phyloP scores from a whole-genome alignment of 2,888 invertebrate genomes.

The Petrolisthes cinctipes region DNA sequence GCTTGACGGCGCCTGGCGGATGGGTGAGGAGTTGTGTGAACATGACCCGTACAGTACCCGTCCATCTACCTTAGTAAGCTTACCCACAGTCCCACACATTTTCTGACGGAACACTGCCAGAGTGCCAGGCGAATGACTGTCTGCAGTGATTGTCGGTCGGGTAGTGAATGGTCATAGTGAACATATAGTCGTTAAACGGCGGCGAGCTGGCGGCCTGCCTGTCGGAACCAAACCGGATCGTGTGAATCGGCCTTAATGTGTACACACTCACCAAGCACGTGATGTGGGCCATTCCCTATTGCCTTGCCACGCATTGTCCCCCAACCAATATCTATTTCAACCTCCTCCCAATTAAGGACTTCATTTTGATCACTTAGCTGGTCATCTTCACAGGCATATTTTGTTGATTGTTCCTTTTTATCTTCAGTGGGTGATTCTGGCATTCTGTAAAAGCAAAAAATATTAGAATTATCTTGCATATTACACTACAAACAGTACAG shows the following conservation, averaged over 20 bases:
- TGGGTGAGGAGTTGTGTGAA: too few relatives aligned
- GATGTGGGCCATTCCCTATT: slow-evolving; percentile 25
- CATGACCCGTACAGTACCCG: too few relatives aligned
- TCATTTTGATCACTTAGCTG: not conserved
- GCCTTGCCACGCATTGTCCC: slow-evolving; percentile 46
- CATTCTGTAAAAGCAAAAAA: not conserved
- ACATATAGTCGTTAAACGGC: not conserved
- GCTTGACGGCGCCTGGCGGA: too few relatives aligned
- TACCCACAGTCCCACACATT: too few relatives aligned
- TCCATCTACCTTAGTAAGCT: too few relatives aligned
- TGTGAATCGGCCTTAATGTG: not conserved
- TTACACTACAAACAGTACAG: too few relatives aligned
- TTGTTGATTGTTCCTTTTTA: not conserved
- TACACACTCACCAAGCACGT: slow-evolving; percentile 30
- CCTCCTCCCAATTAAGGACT: slow-evolving; percentile 46
- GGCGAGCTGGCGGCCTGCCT: not conserved
- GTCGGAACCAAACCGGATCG: not conserved
- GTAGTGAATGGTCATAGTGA: not conserved
- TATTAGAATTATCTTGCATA: not conserved
- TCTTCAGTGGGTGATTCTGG: not conserved
- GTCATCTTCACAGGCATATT: not conserved
- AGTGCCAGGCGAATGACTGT: too few relatives aligned
- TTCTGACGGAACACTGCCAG: too few relatives aligned
- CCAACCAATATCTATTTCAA: slow-evolving; percentile 56
- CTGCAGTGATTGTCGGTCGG: not conserved